Evolutionary conservation across 2,888 invertebrate genomes (phyloP).

Genomic region (Dynastes tityus): DNA sequence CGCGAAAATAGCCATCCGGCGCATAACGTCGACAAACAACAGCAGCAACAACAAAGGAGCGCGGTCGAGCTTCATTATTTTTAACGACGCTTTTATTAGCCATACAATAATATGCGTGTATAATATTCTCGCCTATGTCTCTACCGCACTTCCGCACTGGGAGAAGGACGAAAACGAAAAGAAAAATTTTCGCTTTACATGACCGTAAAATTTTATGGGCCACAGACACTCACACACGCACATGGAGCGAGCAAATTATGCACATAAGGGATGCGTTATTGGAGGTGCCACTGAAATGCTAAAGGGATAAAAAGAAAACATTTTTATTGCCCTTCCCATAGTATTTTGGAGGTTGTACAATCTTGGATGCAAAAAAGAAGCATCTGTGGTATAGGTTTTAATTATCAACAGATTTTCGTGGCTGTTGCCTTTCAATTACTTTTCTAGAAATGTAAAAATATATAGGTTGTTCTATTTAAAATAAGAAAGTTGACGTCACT

Average conservation of each 20-base stretch:
- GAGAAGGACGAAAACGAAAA: not conserved
- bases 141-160: no score
- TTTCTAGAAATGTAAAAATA: no score
- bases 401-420: no score
- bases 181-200: conserved; percentile 10
- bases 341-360: no score
- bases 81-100: conserved; percentile 17
- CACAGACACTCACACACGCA: not conserved
- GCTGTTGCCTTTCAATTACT: no score
- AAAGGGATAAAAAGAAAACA: conserved; percentile 2
- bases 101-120: conserved; percentile 6
- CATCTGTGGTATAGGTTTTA: no score
- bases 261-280: conserved; percentile 23
- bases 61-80: not conserved
- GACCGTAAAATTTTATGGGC: conserved; percentile 9
- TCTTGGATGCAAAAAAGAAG: no score
- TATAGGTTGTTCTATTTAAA: no score
- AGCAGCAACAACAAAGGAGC: no score
- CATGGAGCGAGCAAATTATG: not conserved
- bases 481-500: no score
- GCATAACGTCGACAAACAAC: no score
- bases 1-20: no score
- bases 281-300: not conserved
- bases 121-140: conserved; percentile 1
- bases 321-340: not conserved